phyloP scores from a whole-genome alignment of 1,140 invertebrate genomes.

The Rhopalosiphum padi region DNA sequence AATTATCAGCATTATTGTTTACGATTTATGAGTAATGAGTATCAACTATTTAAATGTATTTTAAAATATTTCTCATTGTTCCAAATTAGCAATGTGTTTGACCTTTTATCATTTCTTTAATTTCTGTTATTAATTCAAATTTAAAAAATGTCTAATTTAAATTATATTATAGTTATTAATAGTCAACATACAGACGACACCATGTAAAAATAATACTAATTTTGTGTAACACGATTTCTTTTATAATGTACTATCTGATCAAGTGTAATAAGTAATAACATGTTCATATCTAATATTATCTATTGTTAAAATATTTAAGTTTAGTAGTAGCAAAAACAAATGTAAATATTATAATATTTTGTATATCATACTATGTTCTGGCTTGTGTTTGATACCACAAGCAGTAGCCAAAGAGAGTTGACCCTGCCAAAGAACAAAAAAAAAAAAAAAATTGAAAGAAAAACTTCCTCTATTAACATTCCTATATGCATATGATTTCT shows the following conservation, averaged over 20 bases:
- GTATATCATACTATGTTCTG: slow-evolving; percentile 4
- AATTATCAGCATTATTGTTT: background rate
- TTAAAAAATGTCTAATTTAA: background rate
- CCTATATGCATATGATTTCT: slow-evolving; percentile 28
- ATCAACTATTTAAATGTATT: background rate
- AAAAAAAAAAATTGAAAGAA: background rate
- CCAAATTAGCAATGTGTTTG: background rate
- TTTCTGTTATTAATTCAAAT: background rate
- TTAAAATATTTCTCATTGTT: background rate
- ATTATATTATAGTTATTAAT: background rate
- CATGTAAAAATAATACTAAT: slow-evolving; percentile 4
- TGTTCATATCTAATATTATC: slow-evolving; percentile 35
- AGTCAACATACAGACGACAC: background rate
- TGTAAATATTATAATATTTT: slow-evolving; percentile 45
- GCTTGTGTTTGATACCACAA: background rate
- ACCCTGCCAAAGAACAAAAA: slow-evolving; percentile 44
- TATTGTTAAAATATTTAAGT: slow-evolving; percentile 42
- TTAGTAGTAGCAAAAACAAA: slow-evolving; percentile 15
- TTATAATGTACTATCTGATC: slow-evolving; percentile 6
- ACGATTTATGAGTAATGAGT: background rate
- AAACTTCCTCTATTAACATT: slow-evolving; percentile 24
- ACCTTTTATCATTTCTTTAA: background rate
- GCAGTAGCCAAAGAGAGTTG: slow-evolving; percentile 17
- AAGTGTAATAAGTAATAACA: slow-evolving; percentile 6
- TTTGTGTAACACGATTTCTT: background rate